Evolutionary conservation across 2,888 invertebrate genomes (phyloP).

Genomic region (Phaedon cochleariae): DNA sequence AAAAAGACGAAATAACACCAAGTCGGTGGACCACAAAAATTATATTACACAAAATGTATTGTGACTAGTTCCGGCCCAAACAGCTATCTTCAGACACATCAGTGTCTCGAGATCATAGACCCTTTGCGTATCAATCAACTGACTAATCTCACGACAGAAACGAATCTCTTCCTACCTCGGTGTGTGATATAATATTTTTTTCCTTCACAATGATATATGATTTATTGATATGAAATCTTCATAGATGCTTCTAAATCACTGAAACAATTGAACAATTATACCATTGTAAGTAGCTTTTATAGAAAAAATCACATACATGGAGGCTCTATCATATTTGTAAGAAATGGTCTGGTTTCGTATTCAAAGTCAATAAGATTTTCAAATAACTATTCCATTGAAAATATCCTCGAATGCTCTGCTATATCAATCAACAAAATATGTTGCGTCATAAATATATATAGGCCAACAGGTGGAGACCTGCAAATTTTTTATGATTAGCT

Average conservation of each 20-base stretch:
- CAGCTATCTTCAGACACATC: too few relatives aligned
- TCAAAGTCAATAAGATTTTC: neutral
- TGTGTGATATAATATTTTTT: too few relatives aligned
- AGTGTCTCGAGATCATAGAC: neutral
- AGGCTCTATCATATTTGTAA: conserved; percentile 9
- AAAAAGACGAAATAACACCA: too few relatives aligned
- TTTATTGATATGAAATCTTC: too few relatives aligned
- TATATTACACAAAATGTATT: too few relatives aligned
- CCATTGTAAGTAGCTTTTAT: conserved; percentile 11
- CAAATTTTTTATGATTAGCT: conserved; percentile 2
- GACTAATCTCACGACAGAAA: too few relatives aligned
- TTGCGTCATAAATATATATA: conserved; percentile 1
- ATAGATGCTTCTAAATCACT: too few relatives aligned
- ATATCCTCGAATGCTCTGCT: conserved; percentile 8
- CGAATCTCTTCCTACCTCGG: too few relatives aligned
- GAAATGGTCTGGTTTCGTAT: conserved; percentile 1
- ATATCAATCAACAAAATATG: conserved; percentile 9
- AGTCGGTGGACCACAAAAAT: too few relatives aligned
- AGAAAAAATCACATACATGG: conserved; percentile 1
- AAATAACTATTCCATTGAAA: conserved; percentile 5
- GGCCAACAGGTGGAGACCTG: neutral
- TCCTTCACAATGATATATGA: too few relatives aligned
- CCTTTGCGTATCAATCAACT: too few relatives aligned
- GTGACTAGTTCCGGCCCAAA: too few relatives aligned
- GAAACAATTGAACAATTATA: conserved; percentile 13